These are phyloP conservation scores for Ypsolopha sequella DNA, from an alignment of 2,888 invertebrate genomes.

Conservation along the genomic window DNA sequence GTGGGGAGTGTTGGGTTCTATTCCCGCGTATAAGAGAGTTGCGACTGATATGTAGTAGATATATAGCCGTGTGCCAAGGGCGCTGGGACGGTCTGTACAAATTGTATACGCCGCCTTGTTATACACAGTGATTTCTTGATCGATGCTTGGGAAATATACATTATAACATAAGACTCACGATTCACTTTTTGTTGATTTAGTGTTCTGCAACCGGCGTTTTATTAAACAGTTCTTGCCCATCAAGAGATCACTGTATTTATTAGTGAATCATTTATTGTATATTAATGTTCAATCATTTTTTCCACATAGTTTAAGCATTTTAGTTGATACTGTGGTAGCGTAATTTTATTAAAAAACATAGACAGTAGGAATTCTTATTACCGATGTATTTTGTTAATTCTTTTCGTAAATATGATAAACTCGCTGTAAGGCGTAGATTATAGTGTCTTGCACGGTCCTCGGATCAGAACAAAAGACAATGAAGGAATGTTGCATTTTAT, in stretches of 20 bases:
- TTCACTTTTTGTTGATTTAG: too few relatives aligned
- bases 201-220: too few relatives aligned
- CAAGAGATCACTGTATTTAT: conserved; percentile 48
- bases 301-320: conserved; percentile 66
- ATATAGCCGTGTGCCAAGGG: conserved; percentile 36
- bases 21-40: conserved; percentile 56
- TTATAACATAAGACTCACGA: not conserved
- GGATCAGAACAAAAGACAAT: conserved; percentile 65
- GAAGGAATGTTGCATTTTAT: conserved; percentile 62
- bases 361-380: conserved; percentile 61
- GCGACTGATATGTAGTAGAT: conserved; percentile 66
- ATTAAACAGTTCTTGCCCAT: conserved; percentile 7
- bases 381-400: conserved; percentile 65
- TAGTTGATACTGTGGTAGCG: conserved; percentile 63
- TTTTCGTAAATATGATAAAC: conserved; percentile 57
- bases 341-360: conserved; percentile 65
- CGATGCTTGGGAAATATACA: not conserved
- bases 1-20: conserved; percentile 58
- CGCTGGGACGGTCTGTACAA: conserved; percentile 61
- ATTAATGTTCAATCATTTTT: conserved; percentile 62
- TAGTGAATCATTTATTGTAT: conserved; percentile 69
- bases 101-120: conserved; percentile 67
- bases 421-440: conserved; percentile 56
- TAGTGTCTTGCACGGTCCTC: conserved; percentile 51
- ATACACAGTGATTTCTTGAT: conserved; percentile 44